Base-by-base conservation (phyloP, 2,797 vertebrate species). In the Acanthurus lineatus region DNA sequence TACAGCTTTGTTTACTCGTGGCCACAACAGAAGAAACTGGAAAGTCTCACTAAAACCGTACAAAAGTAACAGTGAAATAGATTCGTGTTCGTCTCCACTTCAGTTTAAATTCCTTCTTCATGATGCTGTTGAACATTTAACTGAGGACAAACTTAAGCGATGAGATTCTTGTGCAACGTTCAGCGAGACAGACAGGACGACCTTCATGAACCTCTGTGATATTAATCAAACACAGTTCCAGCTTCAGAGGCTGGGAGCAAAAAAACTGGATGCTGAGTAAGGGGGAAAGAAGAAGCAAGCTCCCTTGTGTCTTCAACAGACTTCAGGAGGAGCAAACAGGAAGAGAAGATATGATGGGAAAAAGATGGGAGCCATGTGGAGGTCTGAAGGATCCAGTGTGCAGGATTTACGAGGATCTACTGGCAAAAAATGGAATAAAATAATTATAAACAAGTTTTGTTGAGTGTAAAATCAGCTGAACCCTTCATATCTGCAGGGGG, bases 301-400 rank as follows among this genome's bases (percentile, higher is more conserved):
- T 9, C 32, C 2, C 6, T 32, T 5, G 66, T 83, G 79, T 82
- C 81, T 81, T 84, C 63, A 66, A 5, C 49, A 35, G 78, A 84
- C 85, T 83, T 53, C 76, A 32, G 65, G 70, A 76, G 53, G 62
- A 76, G 57, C 10, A 73, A 84, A 73, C 51, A 62, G 54, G 56
- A 51, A 48, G 22, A 59, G 12, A 60, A 38, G 28, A 66, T 2
- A 4, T n/a, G 45, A 51, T 77, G 68, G 60, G 73, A 82, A 67
- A 53, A 54, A 47, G 20, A 69, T 3, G 0, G 25, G 15, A 58
- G 22, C 68, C 44, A n/a, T 48, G 19, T 2, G 45, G 28, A 11
- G 14, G 35, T 54, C 3, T 40, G 4, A 57, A 65, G 77, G 6
- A 56, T 28, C 40, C 40, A 40, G 40, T 40, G 40, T 40, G 40